Evolutionary conservation across 2,888 invertebrate genomes (phyloP), one percentile per base, ranked within the genome.

Genomic region (Thereva nobilitata): DNA sequence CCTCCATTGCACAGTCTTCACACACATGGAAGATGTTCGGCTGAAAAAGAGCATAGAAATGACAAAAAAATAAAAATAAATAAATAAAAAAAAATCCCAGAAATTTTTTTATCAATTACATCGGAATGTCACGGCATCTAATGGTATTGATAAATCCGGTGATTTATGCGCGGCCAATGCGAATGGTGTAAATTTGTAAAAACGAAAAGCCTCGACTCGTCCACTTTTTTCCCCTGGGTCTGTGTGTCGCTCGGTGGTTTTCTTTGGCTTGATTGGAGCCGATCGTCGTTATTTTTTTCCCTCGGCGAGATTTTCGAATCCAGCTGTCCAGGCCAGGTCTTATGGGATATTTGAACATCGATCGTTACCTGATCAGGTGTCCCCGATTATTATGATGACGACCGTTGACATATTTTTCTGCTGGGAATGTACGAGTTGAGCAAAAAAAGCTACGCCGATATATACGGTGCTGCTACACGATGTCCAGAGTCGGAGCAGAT

Each of bases 111-210:
- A 68, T 68, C 68, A 68, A 66, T 69, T 67, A 67, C 64, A 67
- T 69, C 66, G 69, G 50, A 56, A 53, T 69, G 64, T 57, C 61
- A 53, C 67, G 69, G 66, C 64, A 69, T 67, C 64, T 69, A 54
- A 45, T 64, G 47, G 67, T 64, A 69, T 69, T 69, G 67, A 69
- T 64, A 69, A 69, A 69, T 69, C 69, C 64, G 53, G 64, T 67
- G 67, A 69, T 69, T 69, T 69, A 69, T 69, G 67, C 57, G 38
- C 50, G 45, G 34, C 57, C 45, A 45, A 57, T 45, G 57, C 59
- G 61, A 64, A 68, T 66, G 65, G 65, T 65, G 68, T 66, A 68
- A 68, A 66, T 50, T 67, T 61, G 54, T 65, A 47, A 59, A 49
- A 49, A 45, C 38, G 40, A 59, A 59, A 49, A 35, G 45, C 23